These are phyloP conservation scores for Emys orbicularis DNA, from an alignment of 2,797 vertebrate genomes.

Conservation along the genomic window DNA sequence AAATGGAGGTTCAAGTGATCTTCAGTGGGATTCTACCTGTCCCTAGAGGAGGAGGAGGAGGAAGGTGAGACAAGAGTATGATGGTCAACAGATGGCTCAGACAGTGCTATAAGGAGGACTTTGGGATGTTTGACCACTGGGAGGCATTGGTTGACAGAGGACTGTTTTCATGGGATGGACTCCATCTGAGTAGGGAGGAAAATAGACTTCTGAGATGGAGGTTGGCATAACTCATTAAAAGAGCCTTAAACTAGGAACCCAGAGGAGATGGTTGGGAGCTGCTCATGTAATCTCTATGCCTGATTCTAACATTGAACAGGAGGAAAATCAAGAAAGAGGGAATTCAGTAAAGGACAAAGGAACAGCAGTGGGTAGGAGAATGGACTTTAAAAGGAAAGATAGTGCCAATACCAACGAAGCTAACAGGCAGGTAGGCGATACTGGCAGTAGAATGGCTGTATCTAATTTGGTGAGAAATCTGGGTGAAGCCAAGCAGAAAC, in stretches of 20 bases:
- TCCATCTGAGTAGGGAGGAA: neutral
- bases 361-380: neutral
- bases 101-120: neutral
- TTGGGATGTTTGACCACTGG: neutral
- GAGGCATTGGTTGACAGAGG: neutral
- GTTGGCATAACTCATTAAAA: neutral
- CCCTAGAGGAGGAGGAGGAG: neutral
- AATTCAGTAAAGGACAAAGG: neutral
- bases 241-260: neutral
- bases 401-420: neutral
- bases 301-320: neutral
- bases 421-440: neutral
- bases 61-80: neutral
- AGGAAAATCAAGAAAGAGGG: neutral
- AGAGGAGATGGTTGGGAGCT: neutral
- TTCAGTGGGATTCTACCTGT: neutral
- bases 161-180: neutral
- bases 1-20: neutral
- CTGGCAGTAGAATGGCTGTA: neutral
- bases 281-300: neutral
- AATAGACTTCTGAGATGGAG: neutral
- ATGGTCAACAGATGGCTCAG: neutral
- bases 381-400: neutral
- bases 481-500: neutral
- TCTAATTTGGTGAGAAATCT: neutral